phyloP scores from a whole-genome alignment of 1,140 invertebrate species.

The Scaptomyza montana region DNA sequence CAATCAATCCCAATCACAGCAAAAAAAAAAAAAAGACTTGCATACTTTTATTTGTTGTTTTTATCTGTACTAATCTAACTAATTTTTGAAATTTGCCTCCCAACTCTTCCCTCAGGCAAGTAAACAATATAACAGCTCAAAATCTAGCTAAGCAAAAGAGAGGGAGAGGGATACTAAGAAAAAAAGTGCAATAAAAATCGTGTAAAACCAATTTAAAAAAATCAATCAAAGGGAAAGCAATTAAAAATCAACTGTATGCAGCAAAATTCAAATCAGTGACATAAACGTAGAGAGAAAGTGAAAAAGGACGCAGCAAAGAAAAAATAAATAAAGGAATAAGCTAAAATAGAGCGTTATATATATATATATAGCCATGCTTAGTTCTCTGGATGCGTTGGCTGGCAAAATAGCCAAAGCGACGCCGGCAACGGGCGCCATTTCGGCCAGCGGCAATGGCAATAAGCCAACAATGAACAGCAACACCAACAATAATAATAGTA shows the following conservation, averaged over 20 bases:
- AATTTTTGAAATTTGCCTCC: slow-evolving; percentile 65
- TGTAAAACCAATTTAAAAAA: neutral
- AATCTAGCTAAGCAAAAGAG: slow-evolving; percentile 25
- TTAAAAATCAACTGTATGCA: neutral
- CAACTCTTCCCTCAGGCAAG: slow-evolving; percentile 70
- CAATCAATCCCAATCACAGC: slow-evolving; percentile 32
- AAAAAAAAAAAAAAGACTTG: neutral
- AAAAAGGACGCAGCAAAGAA: neutral
- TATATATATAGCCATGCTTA: slow-evolving; percentile 86
- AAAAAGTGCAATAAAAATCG: slow-evolving; percentile 1
- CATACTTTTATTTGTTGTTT: slow-evolving; percentile 32
- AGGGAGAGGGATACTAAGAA: neutral
- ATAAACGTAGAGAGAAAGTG: slow-evolving; percentile 5
- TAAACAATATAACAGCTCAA: slow-evolving; percentile 42
- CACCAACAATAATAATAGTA: slow-evolving; percentile 31
- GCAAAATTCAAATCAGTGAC: too few relatives aligned
- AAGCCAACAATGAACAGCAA: slow-evolving; percentile 45
- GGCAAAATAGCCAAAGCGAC: slow-evolving; percentile 89
- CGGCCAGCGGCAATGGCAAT: slow-evolving; percentile 57
- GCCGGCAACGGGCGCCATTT: slow-evolving; percentile 63
- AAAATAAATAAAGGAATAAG: neutral
- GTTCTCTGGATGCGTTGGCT: slow-evolving; percentile 90
- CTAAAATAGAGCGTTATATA: too few relatives aligned
- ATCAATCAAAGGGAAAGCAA: neutral
- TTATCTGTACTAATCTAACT: slow-evolving; percentile 61